Evolutionary conservation across 2,888 invertebrate genomes (phyloP).

Genomic region (Lypha dubia): DNA sequence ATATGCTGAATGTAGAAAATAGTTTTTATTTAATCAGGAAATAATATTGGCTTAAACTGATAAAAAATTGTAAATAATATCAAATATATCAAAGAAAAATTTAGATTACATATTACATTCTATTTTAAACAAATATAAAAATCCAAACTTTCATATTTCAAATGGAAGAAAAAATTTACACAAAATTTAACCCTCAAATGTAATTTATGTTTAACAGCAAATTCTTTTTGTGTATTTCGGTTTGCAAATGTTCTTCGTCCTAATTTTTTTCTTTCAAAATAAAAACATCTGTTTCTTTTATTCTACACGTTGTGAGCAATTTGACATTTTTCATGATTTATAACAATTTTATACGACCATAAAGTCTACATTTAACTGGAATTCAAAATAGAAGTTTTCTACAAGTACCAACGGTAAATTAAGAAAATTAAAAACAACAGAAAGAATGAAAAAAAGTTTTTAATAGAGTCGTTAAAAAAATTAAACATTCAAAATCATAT

Average conservation of each 20-base stretch:
- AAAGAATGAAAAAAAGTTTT: slow-evolving; percentile 1
- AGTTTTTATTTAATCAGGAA: too few relatives aligned
- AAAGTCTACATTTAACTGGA: slow-evolving; percentile 44
- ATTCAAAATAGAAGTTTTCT: slow-evolving; percentile 42
- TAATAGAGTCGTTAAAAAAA: slow-evolving; percentile 56
- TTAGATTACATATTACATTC: too few relatives aligned
- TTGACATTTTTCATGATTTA: slow-evolving; percentile 68
- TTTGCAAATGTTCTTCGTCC: slow-evolving; percentile 10
- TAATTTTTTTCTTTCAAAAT: neutral
- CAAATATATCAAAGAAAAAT: too few relatives aligned
- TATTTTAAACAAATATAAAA: too few relatives aligned
- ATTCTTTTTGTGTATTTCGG: neutral
- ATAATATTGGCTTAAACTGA: too few relatives aligned
- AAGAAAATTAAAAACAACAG: slow-evolving; percentile 16
- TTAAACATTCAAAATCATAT: slow-evolving; percentile 43
- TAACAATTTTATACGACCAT: slow-evolving; percentile 43
- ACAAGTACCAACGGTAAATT: slow-evolving; percentile 32
- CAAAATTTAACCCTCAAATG: too few relatives aligned
- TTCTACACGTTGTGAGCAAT: slow-evolving; percentile 26
- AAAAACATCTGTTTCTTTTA: slow-evolving; percentile 66
- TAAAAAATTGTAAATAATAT: too few relatives aligned
- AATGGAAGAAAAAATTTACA: too few relatives aligned
- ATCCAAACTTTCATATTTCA: too few relatives aligned
- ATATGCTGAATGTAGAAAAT: too few relatives aligned
- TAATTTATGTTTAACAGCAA: neutral